Conservation (phyloP, 2,113 vertebrate species). For the Zapus hudsonius region DNA sequence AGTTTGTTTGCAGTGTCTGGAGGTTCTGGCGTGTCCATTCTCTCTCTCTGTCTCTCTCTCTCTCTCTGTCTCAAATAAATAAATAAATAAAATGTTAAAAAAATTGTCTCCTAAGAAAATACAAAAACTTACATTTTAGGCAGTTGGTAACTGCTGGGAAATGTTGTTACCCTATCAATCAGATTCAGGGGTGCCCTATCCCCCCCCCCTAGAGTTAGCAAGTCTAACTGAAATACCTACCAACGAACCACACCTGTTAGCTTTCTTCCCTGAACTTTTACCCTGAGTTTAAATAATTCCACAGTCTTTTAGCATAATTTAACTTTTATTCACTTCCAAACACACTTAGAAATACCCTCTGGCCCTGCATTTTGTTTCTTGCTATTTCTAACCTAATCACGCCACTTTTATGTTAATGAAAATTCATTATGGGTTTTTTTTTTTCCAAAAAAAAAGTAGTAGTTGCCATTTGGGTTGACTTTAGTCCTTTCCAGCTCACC, state of each 20-base stretch:
- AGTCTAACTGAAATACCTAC: background rate
- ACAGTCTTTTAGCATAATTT: background rate
- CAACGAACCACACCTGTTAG: background rate
- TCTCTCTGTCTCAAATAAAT: too few species aligned
- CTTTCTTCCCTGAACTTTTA: background rate
- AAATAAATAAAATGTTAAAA: too few species aligned
- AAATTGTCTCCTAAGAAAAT: background rate
- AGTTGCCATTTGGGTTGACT: background rate
- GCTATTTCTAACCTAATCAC: background rate
- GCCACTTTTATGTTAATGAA: background rate
- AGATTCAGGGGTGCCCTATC: background rate
- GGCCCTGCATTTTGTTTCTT: background rate
- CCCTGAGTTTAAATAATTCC: background rate
- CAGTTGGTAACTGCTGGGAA: constrained; percentile 3
- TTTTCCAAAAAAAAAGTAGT: background rate
- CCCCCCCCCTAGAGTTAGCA: background rate
- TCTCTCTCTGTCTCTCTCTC: too few species aligned
- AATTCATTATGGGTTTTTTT: background rate
- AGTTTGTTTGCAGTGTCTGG: too few species aligned
- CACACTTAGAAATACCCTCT: background rate
- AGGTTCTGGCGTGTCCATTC: too few species aligned
- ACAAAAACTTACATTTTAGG: background rate
- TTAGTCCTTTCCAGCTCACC: background rate
- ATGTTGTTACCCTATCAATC: background rate
- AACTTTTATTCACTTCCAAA: background rate